Evolutionary conservation across 2,797 vertebrate species (phyloP).

Genomic region (Parambassis ranga): DNA sequence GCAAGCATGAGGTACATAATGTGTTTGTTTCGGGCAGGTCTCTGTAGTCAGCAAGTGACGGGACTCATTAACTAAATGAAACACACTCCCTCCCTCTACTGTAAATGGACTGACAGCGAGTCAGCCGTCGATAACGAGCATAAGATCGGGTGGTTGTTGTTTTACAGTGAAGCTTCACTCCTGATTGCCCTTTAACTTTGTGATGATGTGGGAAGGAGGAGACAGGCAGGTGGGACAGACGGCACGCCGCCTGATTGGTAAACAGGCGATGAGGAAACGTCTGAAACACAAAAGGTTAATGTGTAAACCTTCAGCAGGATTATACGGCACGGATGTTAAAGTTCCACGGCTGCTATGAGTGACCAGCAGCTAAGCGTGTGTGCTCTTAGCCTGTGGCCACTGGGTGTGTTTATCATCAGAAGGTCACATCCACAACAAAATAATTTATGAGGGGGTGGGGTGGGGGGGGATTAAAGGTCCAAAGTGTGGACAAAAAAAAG

Average conservation of each 20-base stretch:
- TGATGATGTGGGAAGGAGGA: constrained; percentile 2
- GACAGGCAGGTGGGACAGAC: not conserved
- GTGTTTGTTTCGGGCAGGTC: not conserved
- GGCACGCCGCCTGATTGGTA: constrained; percentile 6
- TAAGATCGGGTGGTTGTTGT: constrained; percentile 3
- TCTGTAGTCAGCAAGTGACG: constrained; percentile 25
- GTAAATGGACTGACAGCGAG: constrained; percentile 13
- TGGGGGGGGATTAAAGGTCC: constrained; percentile 2
- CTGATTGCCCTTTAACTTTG: constrained; percentile 1
- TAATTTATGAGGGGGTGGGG: not conserved
- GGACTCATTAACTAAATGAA: constrained; percentile 57
- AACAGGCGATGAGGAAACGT: constrained; percentile 18
- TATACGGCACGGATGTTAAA: constrained; percentile 3
- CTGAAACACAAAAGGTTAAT: constrained; percentile 57
- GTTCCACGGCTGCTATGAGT: constrained; percentile 24
- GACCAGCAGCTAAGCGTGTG: not conserved
- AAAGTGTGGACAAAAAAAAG: constrained; percentile 1
- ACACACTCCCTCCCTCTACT: not conserved
- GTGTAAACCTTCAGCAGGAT: constrained; percentile 47
- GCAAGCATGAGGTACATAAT: not conserved
- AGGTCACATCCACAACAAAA: constrained; percentile 6
- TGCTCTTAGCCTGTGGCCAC: not conserved
- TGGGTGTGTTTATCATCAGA: not conserved
- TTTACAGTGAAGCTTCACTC: constrained; percentile 32
- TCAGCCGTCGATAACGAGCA: constrained; percentile 26